These are phyloP conservation scores for Atta cephalotes DNA, from an alignment of 1,140 invertebrate species.

Conservation along the genomic window DNA sequence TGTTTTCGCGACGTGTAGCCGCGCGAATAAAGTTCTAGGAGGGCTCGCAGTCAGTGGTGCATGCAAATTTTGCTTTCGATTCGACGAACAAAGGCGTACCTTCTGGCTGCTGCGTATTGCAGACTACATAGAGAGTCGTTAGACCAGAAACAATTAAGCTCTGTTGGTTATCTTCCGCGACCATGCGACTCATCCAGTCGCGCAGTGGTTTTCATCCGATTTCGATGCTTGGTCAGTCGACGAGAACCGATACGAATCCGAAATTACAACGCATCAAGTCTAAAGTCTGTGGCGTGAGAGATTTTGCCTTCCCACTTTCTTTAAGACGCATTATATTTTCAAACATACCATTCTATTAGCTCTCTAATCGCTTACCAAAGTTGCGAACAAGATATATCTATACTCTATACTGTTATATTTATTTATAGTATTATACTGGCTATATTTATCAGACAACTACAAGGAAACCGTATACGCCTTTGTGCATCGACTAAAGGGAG, in stretches of 20 bases:
- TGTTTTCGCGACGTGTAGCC: constrained; percentile 49
- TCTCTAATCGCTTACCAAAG: constrained; percentile 6
- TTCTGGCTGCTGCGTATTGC: constrained; percentile 71
- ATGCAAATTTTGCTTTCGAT: constrained; percentile 75
- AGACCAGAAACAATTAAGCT: constrained; percentile 84
- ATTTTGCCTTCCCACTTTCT: constrained; percentile 5
- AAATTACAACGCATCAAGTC: neutral
- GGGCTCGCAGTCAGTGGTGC: constrained; percentile 66
- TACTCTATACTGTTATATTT: constrained; percentile 11
- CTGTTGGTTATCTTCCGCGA: constrained; percentile 79
- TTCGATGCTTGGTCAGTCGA: neutral
- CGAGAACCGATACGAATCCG: constrained; percentile 10
- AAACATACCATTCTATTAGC: neutral
- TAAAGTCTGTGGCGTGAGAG: neutral
- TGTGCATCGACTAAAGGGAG: constrained; percentile 39
- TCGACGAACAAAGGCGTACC: constrained; percentile 74
- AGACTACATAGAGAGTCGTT: constrained; percentile 80
- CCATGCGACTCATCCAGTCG: constrained; percentile 74
- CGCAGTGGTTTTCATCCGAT: constrained; percentile 71
- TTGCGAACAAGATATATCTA: constrained; percentile 9
- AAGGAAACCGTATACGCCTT: constrained; percentile 11
- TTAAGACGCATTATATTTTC: constrained; percentile 15
- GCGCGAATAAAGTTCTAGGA: constrained; percentile 65
- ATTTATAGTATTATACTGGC: constrained; percentile 39
- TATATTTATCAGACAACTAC: constrained; percentile 23